Evolutionary conservation across 2,113 vertebrate genomes (phyloP).

Genomic region (Muntiacus muntjak): DNA sequence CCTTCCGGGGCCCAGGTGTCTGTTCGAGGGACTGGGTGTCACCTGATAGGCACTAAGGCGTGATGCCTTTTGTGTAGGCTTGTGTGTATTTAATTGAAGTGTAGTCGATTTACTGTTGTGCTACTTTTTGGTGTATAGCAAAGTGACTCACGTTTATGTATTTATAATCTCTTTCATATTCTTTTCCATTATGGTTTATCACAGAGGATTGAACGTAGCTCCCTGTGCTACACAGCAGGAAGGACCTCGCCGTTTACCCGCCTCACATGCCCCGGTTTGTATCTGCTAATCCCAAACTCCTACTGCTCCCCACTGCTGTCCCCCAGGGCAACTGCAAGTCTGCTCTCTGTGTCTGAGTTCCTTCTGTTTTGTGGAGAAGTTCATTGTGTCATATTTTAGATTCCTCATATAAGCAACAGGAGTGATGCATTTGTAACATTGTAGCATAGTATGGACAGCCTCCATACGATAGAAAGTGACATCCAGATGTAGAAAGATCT

Average conservation of each 20-base stretch:
- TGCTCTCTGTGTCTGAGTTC: neutral
- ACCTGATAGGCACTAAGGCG: accelerated
- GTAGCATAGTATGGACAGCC: accelerated
- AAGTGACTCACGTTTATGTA: neutral
- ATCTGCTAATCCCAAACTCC: neutral
- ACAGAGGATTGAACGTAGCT: neutral
- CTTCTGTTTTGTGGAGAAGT: neutral
- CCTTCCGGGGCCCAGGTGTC: accelerated
- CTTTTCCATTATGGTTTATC: neutral
- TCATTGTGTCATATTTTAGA: neutral
- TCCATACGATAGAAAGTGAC: accelerated
- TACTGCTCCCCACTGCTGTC: neutral
- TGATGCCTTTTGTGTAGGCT: accelerated
- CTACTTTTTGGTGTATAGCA: neutral
- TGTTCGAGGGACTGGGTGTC: accelerated
- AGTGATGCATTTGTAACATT: accelerated
- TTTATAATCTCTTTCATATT: neutral
- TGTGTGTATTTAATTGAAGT: neutral
- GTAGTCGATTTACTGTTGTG: neutral
- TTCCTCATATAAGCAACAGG: neutral
- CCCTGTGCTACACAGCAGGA: neutral
- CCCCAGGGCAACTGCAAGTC: neutral
- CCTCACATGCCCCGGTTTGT: no score
- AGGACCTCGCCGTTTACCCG: neutral
- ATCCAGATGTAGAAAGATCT: accelerated